A percentile compares a stretch with the other conserved stretches of the same genome.
Conservation (phyloP, 53 echinoderm and acorn worm genomes). For the Crossaster papposus region DNA sequence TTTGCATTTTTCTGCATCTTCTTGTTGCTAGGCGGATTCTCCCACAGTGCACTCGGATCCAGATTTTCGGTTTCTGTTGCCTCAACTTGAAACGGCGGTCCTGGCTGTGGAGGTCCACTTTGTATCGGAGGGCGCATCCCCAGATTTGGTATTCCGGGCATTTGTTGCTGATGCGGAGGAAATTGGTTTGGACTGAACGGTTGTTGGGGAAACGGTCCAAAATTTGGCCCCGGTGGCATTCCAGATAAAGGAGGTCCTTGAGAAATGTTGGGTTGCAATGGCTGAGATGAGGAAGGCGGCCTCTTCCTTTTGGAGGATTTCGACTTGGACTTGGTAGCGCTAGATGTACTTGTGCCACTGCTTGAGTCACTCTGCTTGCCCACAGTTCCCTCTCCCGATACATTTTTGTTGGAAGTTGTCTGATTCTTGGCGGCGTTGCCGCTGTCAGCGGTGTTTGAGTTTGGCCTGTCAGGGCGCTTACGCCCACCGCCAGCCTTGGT, state of each 20-base stretch:
- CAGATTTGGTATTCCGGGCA: slow-evolving; percentile 74
- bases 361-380: slow-evolving; percentile 37
- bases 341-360: slow-evolving; percentile 28
- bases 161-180: slow-evolving; percentile 80
- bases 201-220: slow-evolving; percentile 82
- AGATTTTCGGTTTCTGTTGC: slow-evolving; percentile 98
- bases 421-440: slow-evolving; percentile 40
- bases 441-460: slow-evolving; percentile 24
- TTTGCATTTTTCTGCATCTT: slow-evolving; percentile 72
- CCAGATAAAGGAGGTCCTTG: slow-evolving; percentile 72
- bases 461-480: slow-evolving; percentile 51
- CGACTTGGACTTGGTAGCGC: slow-evolving; percentile 56
- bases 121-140: slow-evolving; percentile 73
- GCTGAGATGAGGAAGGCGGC: slow-evolving; percentile 79
- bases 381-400: slow-evolving; percentile 18
- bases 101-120: slow-evolving; percentile 69
- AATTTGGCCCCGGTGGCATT: slow-evolving; percentile 85
- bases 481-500: slow-evolving; percentile 39
- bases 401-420: slow-evolving; percentile 49
- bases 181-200: slow-evolving; percentile 75
- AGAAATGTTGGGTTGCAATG: slow-evolving; percentile 81
- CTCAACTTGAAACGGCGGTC: slow-evolving; percentile 69
- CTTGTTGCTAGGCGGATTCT: slow-evolving; percentile 90
- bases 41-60: slow-evolving; percentile 98
- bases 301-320: slow-evolving; percentile 79